A percentile compares a stretch with the other conserved stretches of the same genome.
Conservation (phyloP, 1,140 invertebrate genomes). For the Bursaphelenchus mucronatus region DNA sequence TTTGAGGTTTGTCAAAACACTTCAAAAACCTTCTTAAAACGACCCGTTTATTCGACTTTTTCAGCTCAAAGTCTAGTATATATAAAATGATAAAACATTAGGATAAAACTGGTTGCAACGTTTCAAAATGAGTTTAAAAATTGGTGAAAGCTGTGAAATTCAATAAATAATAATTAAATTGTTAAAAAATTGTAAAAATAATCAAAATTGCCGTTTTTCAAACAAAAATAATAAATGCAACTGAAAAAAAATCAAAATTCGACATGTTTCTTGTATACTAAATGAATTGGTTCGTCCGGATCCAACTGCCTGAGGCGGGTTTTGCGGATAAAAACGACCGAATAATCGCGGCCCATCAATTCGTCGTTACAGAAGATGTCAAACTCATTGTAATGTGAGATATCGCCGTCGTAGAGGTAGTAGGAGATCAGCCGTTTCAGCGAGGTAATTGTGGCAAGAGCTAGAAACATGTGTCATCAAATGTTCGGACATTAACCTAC, state of each 20-base stretch:
- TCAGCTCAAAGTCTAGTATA: too few species aligned
- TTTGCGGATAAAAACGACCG: conserved; percentile 94
- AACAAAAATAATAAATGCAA: too few species aligned
- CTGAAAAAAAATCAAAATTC: conserved; percentile 37
- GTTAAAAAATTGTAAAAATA: too few species aligned
- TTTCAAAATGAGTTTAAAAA: too few species aligned
- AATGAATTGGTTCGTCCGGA: conserved; percentile 30
- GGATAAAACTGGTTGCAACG: too few species aligned
- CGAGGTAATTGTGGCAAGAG: conserved; percentile 46
- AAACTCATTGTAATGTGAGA: conserved; percentile 95
- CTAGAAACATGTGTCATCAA: conserved; percentile 24
- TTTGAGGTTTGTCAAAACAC: too few species aligned
- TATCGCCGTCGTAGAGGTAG: conserved; percentile 86
- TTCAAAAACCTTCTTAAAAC: too few species aligned
- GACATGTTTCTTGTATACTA: conserved; percentile 41
- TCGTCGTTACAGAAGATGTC: conserved; percentile 98
- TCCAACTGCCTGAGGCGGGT: conserved; percentile 91
- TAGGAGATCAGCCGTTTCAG: conserved; percentile 68
- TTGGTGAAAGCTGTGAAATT: too few species aligned
- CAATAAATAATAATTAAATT: too few species aligned
- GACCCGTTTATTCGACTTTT: too few species aligned
- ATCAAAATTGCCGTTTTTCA: too few species aligned
- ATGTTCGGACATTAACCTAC: conserved; percentile 29
- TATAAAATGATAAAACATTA: too few species aligned
- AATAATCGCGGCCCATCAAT: conserved; percentile 94